Percentiles rank a stretch among this genome's conserved stretches.
These are phyloP conservation scores for Propithecus deckenii DNA, from an alignment of 2,797 vertebrate species.

Conservation along the genomic window DNA sequence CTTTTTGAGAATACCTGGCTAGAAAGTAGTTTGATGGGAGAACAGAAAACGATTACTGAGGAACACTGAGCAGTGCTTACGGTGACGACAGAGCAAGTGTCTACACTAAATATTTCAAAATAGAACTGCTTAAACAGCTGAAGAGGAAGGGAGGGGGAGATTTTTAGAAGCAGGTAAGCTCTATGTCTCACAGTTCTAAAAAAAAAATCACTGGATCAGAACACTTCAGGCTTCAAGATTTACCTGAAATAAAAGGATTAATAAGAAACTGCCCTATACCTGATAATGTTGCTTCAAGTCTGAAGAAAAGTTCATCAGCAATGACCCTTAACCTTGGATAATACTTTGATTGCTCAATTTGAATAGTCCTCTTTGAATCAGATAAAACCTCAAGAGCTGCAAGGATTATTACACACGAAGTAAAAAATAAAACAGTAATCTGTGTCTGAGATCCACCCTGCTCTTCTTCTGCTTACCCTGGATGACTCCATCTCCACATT, in stretches of 20 bases:
- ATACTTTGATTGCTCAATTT: neutral
- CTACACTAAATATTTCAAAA: conserved; percentile 31
- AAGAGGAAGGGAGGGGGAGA: neutral
- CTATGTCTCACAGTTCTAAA: neutral
- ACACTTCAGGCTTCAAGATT: neutral
- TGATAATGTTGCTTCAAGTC: neutral
- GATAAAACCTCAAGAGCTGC: neutral
- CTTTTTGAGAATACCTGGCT: conserved; percentile 91
- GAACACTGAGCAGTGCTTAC: conserved; percentile 67
- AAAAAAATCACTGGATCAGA: neutral
- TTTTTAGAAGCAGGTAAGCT: neutral
- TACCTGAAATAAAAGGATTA: neutral
- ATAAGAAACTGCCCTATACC: neutral
- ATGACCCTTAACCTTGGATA: neutral
- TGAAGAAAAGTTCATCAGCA: neutral
- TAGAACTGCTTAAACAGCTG: neutral
- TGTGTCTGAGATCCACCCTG: neutral
- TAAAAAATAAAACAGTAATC: neutral
- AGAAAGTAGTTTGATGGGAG: conserved; percentile 84
- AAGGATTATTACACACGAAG: neutral
- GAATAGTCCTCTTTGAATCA: conserved; percentile 1
- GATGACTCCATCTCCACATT: conserved; percentile 95
- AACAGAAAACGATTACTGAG: conserved; percentile 78
- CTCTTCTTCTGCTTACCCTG: conserved; percentile 89
- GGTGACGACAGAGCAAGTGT: neutral